Base-by-base conservation (phyloP, 2,888 invertebrate genomes). In the Halictus ligatus region DNA sequence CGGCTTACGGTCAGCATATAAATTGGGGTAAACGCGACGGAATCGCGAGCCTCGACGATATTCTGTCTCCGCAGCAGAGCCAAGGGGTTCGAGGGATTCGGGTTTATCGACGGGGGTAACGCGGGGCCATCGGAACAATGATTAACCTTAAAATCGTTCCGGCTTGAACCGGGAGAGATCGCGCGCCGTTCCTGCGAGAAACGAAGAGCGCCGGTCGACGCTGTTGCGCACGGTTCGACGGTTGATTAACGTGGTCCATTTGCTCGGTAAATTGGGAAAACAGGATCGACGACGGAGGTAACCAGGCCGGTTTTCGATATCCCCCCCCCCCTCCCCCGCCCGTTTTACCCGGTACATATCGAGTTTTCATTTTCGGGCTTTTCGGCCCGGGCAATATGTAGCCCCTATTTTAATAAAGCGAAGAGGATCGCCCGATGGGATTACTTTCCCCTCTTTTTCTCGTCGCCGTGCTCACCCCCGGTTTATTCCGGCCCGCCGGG, bases 131-230 rank as follows among this genome's bases (percentile, higher is more conserved):
- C 86, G 83, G 88, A 92, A 91, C 87, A 91, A 92, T 90, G 92
- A 92, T 92, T 88, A 92, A 92, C 91, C 92, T 88, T 88, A 89
- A 91, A 92, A 91, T 92, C 89, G 85, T 64, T 80, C 69, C 83
- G 81, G 88, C 86, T 88, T 88, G n/a, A 88, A 88, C 13, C 67
- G 72, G 18, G 67, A 75, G 67, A 75, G 83, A 76, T 88, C 73
- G 64, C 83, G n/a, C 58, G 29, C 6, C 5, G 46, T 76, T 77
- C 67, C 71, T 75, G 81, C 43, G 54, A 13, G 67, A 29, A 86
- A 79, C 80, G 64, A 15, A 13, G 48, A 72, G 78, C 75, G 21
- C 29, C 64, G 67, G 67, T 69, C 13, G 64, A 25, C 18, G 35
- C 13, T 18, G 71, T 71, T 71, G 71, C 43, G 71, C 43, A 71